Evolutionary conservation across 1,140 invertebrate species (phyloP), one percentile per base, ranked within the genome.

Genomic region (Vollenhovia emeryi): DNA sequence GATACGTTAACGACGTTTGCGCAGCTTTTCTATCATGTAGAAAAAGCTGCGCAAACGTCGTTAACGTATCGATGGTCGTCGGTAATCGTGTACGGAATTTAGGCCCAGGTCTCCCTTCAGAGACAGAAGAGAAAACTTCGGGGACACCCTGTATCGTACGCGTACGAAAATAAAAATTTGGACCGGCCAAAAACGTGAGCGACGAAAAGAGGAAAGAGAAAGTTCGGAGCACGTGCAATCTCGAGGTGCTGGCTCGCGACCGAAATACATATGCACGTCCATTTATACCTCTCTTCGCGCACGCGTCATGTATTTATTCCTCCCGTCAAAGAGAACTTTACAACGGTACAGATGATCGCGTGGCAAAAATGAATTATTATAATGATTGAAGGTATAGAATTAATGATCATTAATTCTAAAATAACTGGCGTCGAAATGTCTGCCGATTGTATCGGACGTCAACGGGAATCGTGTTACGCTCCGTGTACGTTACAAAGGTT

Each of bases 101-200:
- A n/a, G n/a, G n/a, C n/a, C n/a, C n/a, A n/a, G n/a, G n/a, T n/a
- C 30, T 64, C 9, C 7, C 15, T 13, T 55, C 50, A 27, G 13
- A 50, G 0, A 40, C 30, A 0, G 11, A 78, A 50, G 1, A 24
- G n/a, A 9, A 21, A 15, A 8, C 30, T n/a, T 52, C 3, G 3
- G n/a, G 7, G 40, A 45, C 2, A 36, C 8, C 2, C n/a, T 66
- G 9, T 21, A 27, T 48, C 13, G 18, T n/a, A 11, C 11, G n/a
- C 11, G 18, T 13, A 18, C 11, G 13, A 66, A 68, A 79, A 68
- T n/a, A 68, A 66, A 79, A 79, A 33, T 79, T 79, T 8, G 13
- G 3, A 21, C 5, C 1, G 15, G 6, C 15, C 36, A 15, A 75
- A 78, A 48, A 33, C 18, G 27, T 33, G n/a, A 33, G 13, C 3